phyloP scores from a whole-genome alignment of 2,113 vertebrate genomes.

The Scatophagus argus region DNA sequence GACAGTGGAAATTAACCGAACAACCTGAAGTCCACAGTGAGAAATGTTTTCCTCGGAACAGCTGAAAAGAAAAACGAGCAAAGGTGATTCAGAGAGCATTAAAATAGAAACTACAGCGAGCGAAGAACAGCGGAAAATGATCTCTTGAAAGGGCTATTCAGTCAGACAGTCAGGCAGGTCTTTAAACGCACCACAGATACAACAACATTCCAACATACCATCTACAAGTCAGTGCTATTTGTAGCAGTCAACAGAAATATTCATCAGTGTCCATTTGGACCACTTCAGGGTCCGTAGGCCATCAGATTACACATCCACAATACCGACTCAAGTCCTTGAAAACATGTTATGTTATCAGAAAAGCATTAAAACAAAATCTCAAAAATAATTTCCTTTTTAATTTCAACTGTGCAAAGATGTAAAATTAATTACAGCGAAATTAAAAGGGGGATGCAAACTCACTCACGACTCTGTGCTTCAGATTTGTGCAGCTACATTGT shows the following conservation, averaged over 20 bases:
- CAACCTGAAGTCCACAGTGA: conserved; percentile 4
- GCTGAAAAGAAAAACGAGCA: not conserved
- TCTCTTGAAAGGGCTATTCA: not conserved
- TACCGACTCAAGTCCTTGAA: too few species aligned
- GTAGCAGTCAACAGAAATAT: not conserved
- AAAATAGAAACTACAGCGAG: not conserved
- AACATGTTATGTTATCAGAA: too few species aligned
- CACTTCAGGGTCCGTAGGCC: not conserved
- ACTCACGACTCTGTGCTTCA: not conserved
- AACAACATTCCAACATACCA: not conserved
- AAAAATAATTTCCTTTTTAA: too few species aligned
- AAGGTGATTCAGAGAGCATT: not conserved
- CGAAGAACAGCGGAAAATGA: not conserved
- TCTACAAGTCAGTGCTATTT: not conserved
- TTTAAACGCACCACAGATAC: not conserved
- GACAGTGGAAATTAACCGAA: conserved; percentile 46
- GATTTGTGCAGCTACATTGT: not conserved
- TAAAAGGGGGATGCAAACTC: not conserved
- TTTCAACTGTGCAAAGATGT: not conserved
- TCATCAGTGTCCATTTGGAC: not conserved
- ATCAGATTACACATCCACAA: not conserved
- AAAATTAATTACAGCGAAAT: not conserved
- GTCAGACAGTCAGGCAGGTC: conserved; percentile 9
- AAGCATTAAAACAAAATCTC: not conserved
- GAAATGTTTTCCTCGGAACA: conserved; percentile 9